phyloP scores from a whole-genome alignment of 1,140 invertebrate species.

The Calliopsis andreniformis region DNA sequence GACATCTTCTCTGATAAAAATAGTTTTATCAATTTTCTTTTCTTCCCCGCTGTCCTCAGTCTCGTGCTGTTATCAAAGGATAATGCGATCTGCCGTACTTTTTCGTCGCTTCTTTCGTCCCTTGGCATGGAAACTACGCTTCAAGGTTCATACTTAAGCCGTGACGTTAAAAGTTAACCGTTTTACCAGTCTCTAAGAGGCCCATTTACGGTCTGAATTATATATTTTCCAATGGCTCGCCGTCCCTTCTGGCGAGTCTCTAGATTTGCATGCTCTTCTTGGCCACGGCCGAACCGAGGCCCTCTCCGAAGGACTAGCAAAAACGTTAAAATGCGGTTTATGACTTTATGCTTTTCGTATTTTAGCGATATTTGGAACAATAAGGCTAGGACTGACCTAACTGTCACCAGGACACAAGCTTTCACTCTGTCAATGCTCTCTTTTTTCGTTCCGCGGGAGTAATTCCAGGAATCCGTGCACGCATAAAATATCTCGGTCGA shows the following conservation, averaged over 20 bases:
- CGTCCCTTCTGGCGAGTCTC: conserved; percentile 14
- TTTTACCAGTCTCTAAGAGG: conserved; percentile 54
- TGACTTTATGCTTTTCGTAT: conserved; percentile 62
- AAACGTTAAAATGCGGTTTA: conserved; percentile 70
- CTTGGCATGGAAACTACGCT: conserved; percentile 13
- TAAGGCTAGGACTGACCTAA: conserved; percentile 52
- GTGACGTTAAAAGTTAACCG: conserved; percentile 62
- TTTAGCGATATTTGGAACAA: conserved; percentile 70
- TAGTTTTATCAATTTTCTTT: conserved; percentile 17
- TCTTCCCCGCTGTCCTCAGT: not conserved
- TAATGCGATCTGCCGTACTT: conserved; percentile 39
- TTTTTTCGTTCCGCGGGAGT: conserved; percentile 15
- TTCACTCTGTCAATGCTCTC: not conserved
- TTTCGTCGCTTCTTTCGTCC: conserved; percentile 20
- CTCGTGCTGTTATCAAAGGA: conserved; percentile 39
- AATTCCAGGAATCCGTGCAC: not conserved
- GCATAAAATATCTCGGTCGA: conserved; percentile 4
- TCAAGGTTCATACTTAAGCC: conserved; percentile 35
- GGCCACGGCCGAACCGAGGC: not conserved
- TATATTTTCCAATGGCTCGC: conserved; percentile 53
- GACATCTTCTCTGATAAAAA: conserved; percentile 36
- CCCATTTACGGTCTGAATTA: conserved; percentile 59
- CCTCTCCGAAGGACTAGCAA: conserved; percentile 35
- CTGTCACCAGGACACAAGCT: conserved; percentile 8
- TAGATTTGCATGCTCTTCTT: conserved; percentile 65